Conservation (phyloP, 2,888 invertebrate species). For the Brachylomia viminalis region DNA sequence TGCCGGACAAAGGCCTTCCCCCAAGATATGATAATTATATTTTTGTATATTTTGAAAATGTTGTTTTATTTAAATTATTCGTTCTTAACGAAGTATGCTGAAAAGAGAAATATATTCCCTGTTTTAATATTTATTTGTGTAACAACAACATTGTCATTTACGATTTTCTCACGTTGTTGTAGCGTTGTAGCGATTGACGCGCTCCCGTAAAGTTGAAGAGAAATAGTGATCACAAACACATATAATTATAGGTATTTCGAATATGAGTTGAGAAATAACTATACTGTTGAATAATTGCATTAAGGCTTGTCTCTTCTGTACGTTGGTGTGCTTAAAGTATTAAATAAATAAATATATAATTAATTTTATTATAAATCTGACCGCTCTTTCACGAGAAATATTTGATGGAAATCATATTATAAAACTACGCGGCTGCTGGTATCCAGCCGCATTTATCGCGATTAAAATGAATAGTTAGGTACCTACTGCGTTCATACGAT, state of each 20-base stretch:
- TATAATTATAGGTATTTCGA: background rate
- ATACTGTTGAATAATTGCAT: background rate
- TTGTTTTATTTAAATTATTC: slow-evolving; percentile 20
- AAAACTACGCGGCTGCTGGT: background rate
- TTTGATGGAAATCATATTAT: background rate
- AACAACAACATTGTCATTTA: background rate
- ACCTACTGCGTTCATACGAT: background rate
- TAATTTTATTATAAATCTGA: background rate
- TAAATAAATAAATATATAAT: background rate
- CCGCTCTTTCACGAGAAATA: background rate
- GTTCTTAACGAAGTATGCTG: background rate
- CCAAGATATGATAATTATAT: slow-evolving; percentile 29
- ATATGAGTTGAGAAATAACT: background rate
- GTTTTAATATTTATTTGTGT: background rate
- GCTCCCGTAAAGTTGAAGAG: background rate
- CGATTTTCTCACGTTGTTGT: too few relatives aligned
- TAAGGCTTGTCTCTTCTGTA: background rate
- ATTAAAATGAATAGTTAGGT: background rate
- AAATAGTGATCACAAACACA: background rate
- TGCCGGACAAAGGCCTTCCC: background rate
- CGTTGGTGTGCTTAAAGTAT: background rate
- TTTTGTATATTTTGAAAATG: slow-evolving; percentile 32
- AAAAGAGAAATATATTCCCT: background rate
- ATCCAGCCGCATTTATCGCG: background rate
- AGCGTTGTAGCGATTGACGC: background rate